Percentiles rank a stretch among this genome's conserved stretches.
Evolutionary conservation across 2,888 invertebrate species (phyloP).

Genomic region (Meghimatium bilineatum): DNA sequence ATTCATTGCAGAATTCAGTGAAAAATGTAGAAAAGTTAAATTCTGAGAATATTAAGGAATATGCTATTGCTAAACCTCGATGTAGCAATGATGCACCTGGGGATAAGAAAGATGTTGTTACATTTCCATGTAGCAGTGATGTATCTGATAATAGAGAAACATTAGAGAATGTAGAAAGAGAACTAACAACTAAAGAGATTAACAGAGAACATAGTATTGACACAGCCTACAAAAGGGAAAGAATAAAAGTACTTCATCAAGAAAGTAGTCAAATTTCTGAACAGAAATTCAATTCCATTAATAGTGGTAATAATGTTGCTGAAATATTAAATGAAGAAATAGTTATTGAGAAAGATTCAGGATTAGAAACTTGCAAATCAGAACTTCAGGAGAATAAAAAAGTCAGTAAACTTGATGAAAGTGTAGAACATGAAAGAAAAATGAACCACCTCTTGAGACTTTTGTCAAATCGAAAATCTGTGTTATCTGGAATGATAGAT

Average conservation of each 20-base stretch:
- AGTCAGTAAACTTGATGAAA: background rate
- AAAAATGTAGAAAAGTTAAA: background rate
- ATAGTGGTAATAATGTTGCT: background rate
- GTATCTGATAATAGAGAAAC: too few species aligned
- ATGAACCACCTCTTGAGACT: constrained; percentile 62
- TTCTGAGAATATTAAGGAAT: background rate
- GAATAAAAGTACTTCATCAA: too few species aligned
- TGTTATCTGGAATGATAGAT: constrained; percentile 63
- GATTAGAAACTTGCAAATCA: background rate
- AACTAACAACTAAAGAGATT: background rate
- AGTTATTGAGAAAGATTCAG: background rate
- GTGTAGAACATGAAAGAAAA: background rate
- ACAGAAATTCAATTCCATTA: background rate
- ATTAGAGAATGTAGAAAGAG: too few species aligned
- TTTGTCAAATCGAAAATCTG: constrained; percentile 61
- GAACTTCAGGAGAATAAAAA: background rate
- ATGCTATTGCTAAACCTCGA: background rate
- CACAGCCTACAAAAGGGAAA: background rate
- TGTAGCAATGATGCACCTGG: background rate
- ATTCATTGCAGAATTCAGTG: background rate
- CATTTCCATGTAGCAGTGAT: too few species aligned
- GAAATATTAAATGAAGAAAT: background rate
- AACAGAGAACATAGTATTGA: background rate
- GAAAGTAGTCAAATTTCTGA: background rate
- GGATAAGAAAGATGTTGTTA: background rate